Conservation (phyloP, 2,888 invertebrate species). For the Pyrrhosoma nymphula region DNA sequence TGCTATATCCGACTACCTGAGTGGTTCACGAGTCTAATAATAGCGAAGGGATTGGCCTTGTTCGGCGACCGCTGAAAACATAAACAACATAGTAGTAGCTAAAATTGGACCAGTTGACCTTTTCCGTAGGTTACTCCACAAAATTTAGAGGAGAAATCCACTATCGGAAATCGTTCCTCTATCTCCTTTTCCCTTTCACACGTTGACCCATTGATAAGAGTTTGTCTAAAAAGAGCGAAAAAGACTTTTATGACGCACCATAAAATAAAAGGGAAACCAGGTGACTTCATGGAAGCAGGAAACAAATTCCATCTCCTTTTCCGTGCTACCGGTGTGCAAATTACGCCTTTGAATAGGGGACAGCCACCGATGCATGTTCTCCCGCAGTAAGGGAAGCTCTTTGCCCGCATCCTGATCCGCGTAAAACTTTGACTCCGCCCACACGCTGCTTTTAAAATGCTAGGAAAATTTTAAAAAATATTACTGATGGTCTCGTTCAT, state of each 20-base stretch:
- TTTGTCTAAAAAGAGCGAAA: not conserved
- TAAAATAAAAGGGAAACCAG: not conserved
- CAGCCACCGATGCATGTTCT: not conserved
- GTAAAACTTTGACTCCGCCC: not conserved
- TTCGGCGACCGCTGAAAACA: not conserved
- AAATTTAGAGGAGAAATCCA: not conserved
- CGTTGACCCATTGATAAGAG: not conserved
- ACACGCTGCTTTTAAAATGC: not conserved
- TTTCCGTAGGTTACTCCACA: not conserved
- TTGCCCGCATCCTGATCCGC: not conserved
- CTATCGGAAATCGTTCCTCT: not conserved
- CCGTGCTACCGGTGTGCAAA: not conserved
- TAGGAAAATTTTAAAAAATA: too few relatives aligned
- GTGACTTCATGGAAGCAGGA: not conserved
- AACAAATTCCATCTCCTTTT: not conserved
- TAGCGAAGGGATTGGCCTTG: not conserved
- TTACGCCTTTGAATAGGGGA: not conserved
- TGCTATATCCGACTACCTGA: not conserved
- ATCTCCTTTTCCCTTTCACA: not conserved
- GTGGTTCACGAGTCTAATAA: not conserved
- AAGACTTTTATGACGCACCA: not conserved
- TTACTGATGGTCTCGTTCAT: too few relatives aligned
- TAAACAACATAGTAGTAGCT: not conserved
- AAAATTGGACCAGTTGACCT: not conserved
- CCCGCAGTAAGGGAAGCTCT: not conserved